Evolutionary conservation across 2,888 invertebrate genomes (phyloP).

Genomic region (Koerneria pararmatus): DNA sequence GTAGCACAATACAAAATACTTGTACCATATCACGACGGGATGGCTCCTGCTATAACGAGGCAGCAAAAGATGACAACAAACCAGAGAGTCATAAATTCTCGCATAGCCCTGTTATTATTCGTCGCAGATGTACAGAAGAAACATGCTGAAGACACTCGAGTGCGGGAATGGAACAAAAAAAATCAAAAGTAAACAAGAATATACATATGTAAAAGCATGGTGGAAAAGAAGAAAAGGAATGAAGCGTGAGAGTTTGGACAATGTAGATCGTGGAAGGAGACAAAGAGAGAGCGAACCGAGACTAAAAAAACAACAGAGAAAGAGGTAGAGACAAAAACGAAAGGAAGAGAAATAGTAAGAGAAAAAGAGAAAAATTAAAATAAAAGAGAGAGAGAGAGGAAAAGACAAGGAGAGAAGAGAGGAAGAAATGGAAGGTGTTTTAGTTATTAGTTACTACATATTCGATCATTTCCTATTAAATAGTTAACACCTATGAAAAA

Average conservation of each 20-base stretch:
- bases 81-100: too few species aligned
- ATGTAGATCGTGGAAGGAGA: slow-evolving; percentile 13
- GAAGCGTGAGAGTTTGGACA: background rate
- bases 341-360: slow-evolving; percentile 26
- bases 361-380: slow-evolving; percentile 27
- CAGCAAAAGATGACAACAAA: too few species aligned
- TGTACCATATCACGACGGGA: too few species aligned
- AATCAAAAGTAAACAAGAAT: background rate
- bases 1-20: too few species aligned
- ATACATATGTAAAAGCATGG: background rate
- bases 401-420: slow-evolving; percentile 12
- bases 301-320: slow-evolving; percentile 18
- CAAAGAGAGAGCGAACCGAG: slow-evolving; percentile 10
- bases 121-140: too few species aligned
- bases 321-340: slow-evolving; percentile 29
- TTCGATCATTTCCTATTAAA: too few species aligned
- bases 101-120: too few species aligned
- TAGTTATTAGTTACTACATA: too few species aligned
- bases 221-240: slow-evolving; percentile 1
- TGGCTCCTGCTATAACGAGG: too few species aligned
- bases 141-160: too few species aligned
- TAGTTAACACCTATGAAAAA: too few species aligned
- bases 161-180: too few species aligned
- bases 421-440: background rate
- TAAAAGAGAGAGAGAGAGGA: slow-evolving; percentile 6